phyloP scores from a whole-genome alignment of 2,113 vertebrate genomes.

The Melanotaenia duboulayi region DNA sequence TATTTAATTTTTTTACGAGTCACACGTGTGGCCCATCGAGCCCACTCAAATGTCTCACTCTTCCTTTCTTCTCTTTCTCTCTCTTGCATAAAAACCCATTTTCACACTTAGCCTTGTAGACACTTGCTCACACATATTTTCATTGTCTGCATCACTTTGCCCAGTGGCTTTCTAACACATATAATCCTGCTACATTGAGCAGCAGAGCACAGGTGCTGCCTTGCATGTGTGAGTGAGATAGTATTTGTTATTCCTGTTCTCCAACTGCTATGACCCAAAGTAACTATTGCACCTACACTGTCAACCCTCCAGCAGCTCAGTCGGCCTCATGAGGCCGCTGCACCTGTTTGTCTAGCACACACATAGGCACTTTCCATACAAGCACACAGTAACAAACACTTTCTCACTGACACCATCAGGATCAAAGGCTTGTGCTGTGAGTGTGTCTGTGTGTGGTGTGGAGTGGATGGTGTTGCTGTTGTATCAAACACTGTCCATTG shows the following conservation, averaged over 20 bases:
- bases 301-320: constrained; percentile 52
- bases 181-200: constrained; percentile 58
- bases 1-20: constrained; percentile 76
- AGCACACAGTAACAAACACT: constrained; percentile 38
- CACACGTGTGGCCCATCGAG: constrained; percentile 67
- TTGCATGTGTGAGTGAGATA: constrained; percentile 43
- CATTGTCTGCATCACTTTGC: constrained; percentile 53
- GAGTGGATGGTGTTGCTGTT: constrained; percentile 33
- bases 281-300: constrained; percentile 50
- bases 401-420: constrained; percentile 49
- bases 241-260: constrained; percentile 53
- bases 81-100: constrained; percentile 52
- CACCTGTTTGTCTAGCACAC: constrained; percentile 60
- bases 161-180: constrained; percentile 37
- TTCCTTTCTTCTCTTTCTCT: constrained; percentile 26
- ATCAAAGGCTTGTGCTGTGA: constrained; percentile 30
- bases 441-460: constrained; percentile 14
- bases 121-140: constrained; percentile 65
- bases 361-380: constrained; percentile 50
- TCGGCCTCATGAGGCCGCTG: constrained; percentile 46
- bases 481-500: constrained; percentile 62
- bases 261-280: constrained; percentile 53
- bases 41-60: constrained; percentile 56
- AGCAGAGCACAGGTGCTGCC: constrained; percentile 57
- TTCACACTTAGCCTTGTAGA: constrained; percentile 60